phyloP scores from a whole-genome alignment of 64 coral and sea anemone genomes.

The Montipora capricornis region DNA sequence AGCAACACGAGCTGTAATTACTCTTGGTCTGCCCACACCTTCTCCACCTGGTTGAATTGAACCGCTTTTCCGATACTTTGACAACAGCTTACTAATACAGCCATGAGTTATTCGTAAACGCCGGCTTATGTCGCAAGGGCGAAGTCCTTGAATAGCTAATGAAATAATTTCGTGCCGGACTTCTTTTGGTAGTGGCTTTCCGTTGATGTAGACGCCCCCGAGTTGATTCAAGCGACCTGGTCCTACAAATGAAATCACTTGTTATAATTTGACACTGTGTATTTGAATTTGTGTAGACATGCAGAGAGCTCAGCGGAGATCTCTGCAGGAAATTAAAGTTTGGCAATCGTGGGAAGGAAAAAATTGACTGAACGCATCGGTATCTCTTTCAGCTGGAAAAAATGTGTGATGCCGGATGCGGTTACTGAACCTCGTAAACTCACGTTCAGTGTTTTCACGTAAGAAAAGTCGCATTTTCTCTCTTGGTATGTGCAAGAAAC shows the following conservation, averaged over 20 bases:
- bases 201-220: conserved; percentile 42
- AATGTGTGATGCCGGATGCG: not conserved
- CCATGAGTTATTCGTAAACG: conserved; percentile 52
- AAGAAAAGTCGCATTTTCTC: not conserved
- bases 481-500: too few relatives aligned
- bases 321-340: not conserved
- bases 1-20: conserved; percentile 60
- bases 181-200: conserved; percentile 53
- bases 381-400: too few relatives aligned
- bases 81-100: conserved; percentile 56
- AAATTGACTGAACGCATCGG: too few relatives aligned
- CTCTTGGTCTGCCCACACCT: conserved; percentile 33
- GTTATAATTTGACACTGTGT: not conserved
- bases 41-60: conserved; percentile 47
- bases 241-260: conserved; percentile 17
- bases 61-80: conserved; percentile 52
- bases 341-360: not conserved
- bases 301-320: too few relatives aligned
- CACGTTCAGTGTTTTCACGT: not conserved
- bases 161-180: conserved; percentile 25
- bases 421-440: not conserved
- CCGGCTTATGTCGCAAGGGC: conserved; percentile 63
- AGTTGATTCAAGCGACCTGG: conserved; percentile 60
- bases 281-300: too few relatives aligned
- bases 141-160: conserved; percentile 12